phyloP scores from a whole-genome alignment of 1,140 invertebrate genomes.

The Myzus persicae region DNA sequence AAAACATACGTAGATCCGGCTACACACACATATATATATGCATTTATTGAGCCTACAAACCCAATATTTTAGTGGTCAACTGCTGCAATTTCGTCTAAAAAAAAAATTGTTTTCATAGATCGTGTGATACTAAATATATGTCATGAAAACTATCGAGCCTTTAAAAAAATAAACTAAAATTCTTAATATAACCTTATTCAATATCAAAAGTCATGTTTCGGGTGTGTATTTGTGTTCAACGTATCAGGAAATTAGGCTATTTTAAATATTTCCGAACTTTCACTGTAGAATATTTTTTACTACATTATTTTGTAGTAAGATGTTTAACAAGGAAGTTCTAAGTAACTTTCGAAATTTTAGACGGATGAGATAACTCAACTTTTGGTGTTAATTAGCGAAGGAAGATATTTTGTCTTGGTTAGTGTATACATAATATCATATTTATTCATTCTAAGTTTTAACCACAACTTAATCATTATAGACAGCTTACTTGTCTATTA shows the following conservation, averaged over 20 bases:
- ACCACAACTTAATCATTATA: neutral
- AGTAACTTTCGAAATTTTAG: neutral
- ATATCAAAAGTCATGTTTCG: neutral
- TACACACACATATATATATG: neutral
- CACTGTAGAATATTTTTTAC: neutral
- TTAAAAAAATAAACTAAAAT: neutral
- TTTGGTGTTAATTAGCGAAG: slow-evolving; percentile 7
- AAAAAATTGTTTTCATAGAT: neutral
- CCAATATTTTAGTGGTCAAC: neutral
- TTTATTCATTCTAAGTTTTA: neutral
- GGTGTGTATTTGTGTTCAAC: neutral
- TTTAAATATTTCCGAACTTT: neutral
- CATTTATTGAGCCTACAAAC: neutral
- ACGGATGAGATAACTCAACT: slow-evolving; percentile 11
- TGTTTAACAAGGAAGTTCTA: neutral
- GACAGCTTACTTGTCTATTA: neutral
- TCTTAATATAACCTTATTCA: neutral
- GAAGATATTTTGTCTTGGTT: neutral
- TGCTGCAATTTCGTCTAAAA: neutral
- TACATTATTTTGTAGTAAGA: neutral
- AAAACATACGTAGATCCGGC: slow-evolving; percentile 55
- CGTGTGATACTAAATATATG: neutral
- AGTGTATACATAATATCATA: neutral
- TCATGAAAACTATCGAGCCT: neutral
- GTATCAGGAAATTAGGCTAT: neutral